A percentile compares a stretch with the other conserved stretches of the same genome.
Conservation (phyloP, 2,888 invertebrate species). For the Melanotus villosus region DNA sequence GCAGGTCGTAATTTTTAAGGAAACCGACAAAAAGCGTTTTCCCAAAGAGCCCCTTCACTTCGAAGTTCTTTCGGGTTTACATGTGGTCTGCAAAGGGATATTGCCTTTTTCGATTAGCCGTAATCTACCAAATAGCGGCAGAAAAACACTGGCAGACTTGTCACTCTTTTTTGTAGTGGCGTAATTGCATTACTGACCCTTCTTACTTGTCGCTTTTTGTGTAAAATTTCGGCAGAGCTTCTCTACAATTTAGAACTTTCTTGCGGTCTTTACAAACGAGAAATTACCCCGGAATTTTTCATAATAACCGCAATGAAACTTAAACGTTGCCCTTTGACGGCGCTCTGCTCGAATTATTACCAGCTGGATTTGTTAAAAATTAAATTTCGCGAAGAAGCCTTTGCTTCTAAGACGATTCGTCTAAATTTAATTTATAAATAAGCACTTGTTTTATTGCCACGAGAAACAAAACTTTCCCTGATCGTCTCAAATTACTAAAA, state of each 20-base stretch:
- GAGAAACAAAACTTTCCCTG: background rate
- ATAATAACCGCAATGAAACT: constrained; percentile 36
- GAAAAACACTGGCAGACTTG: constrained; percentile 31
- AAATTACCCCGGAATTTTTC: constrained; percentile 30
- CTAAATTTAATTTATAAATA: background rate
- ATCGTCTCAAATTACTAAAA: too few relatives aligned
- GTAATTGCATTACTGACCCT: constrained; percentile 39
- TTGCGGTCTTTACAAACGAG: constrained; percentile 23
- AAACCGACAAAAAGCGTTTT: constrained; percentile 2
- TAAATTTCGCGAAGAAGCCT: constrained; percentile 4
- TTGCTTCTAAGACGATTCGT: background rate
- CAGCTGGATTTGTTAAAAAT: constrained; percentile 10
- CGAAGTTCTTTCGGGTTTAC: constrained; percentile 17
- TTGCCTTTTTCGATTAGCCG: constrained; percentile 33
- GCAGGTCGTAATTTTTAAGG: constrained; percentile 12
- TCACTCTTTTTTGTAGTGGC: constrained; percentile 28
- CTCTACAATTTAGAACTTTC: constrained; percentile 30
- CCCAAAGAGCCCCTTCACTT: constrained; percentile 2
- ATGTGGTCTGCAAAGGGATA: constrained; percentile 26
- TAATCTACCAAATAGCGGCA: constrained; percentile 34
- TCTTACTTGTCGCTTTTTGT: constrained; percentile 32
- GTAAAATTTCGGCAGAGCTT: constrained; percentile 36
- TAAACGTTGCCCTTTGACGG: constrained; percentile 15
- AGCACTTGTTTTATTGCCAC: background rate
- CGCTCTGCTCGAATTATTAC: constrained; percentile 14